Base-by-base conservation (phyloP, 2,888 invertebrate genomes). In the Heliconius aoede region DNA sequence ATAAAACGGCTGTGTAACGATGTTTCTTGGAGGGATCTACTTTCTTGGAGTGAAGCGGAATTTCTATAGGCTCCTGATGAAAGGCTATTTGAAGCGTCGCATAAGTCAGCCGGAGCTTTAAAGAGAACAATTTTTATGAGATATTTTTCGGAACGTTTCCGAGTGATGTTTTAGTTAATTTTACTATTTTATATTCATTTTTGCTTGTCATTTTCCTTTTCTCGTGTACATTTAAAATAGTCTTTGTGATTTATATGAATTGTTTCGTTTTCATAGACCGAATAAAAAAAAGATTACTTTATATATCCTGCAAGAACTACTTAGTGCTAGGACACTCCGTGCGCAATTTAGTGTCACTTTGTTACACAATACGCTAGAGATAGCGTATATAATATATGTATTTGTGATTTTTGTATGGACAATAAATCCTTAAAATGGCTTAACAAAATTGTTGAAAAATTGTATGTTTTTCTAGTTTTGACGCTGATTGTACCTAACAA, bases 41-140 rank as follows among this genome's bases (percentile, higher is more conserved):
- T 78, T 69, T 73, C 64, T 74, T 75, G 32, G 74, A 72, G 74
- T 65, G 36, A 76, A 78, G 58, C 51, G 40, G 67, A 74, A 77
- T 79, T 79, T 79, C 77, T 77, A 79, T 79, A 75, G 79, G 74
- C 72, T 64, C 64, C 77, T 78, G 78, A 80, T 78, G 78, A 80
- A 76, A 78, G 76, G 65, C 75, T 72, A 75, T 77, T 79, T 75
- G 75, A 73, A 73, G 36, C 73, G 71, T 62, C 67, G 58, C 32
- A 73, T 73, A 78, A 75, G 73, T 75, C 76, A 76, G 78, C 73
- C 46, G 76, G 62, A 75, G 68, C 65, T 78, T 78, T 61, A 73
- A 73, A 77, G 73, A 24, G 72, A 73, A 77, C 26, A 40, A 71
- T 77, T 76, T 74, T 65, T 60, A 51, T 46, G 46, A 28, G 73